Evolutionary conservation across 2,113 vertebrate genomes (phyloP).

Genomic region (Campylomormyrus numenius): DNA sequence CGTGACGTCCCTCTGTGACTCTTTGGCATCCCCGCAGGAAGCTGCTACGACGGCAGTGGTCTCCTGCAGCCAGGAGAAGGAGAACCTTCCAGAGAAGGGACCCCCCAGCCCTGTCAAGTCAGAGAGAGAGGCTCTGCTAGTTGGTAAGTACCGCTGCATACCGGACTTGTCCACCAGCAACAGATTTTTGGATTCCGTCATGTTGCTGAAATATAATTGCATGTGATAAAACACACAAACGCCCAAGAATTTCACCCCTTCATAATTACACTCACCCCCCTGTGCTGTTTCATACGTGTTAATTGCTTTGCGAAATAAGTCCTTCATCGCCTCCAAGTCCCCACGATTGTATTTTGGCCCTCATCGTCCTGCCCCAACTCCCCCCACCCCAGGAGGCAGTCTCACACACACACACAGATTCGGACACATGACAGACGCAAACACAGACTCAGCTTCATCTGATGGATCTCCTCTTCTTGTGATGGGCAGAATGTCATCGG

Average conservation of each 20-base stretch:
- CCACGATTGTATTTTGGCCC: slow-evolving; percentile 18
- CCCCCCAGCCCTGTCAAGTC: slow-evolving; percentile 74
- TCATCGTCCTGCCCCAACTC: background rate
- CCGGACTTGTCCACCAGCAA: too few relatives aligned
- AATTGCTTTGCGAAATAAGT: slow-evolving; percentile 29
- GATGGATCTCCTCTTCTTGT: background rate
- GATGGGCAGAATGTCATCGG: background rate
- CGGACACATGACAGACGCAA: too few relatives aligned
- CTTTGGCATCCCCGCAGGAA: slow-evolving; percentile 50
- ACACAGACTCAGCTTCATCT: background rate
- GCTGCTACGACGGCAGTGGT: slow-evolving; percentile 55
- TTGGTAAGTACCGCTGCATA: slow-evolving; percentile 64
- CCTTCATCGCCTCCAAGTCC: slow-evolving; percentile 27
- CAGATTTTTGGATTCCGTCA: background rate
- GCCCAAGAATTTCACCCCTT: background rate
- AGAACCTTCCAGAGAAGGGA: slow-evolving; percentile 66
- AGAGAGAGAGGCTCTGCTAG: slow-evolving; percentile 81
- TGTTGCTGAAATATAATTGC: slow-evolving; percentile 15
- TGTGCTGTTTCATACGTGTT: slow-evolving; percentile 22
- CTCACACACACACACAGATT: background rate
- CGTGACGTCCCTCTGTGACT: background rate
- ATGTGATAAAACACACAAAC: background rate
- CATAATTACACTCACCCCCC: slow-evolving; percentile 9
- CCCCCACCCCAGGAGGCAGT: background rate
- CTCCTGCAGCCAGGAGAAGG: slow-evolving; percentile 79